A percentile compares a stretch with the other conserved stretches of the same genome.
Evolutionary conservation across 2,113 vertebrate genomes (phyloP).

Genomic region (Ptyas mucosa): DNA sequence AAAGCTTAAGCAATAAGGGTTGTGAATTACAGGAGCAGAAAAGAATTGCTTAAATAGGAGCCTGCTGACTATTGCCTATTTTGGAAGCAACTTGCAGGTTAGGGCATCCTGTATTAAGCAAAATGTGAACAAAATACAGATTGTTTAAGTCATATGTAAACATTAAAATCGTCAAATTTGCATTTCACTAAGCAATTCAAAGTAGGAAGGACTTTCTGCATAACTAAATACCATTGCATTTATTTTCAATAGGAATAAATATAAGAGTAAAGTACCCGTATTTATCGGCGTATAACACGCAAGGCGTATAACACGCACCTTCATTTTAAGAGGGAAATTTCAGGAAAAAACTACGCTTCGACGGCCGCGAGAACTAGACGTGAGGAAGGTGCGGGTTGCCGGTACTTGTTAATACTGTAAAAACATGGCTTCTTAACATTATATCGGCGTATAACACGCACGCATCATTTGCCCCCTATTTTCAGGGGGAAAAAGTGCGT

Average conservation of each 20-base stretch:
- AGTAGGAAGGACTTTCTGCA: not conserved
- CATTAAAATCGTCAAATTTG: slow-evolving; percentile 14
- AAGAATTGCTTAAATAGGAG: not conserved
- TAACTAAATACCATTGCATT: not conserved
- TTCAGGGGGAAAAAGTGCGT: too few species aligned
- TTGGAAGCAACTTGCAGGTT: not conserved
- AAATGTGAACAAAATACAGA: not conserved
- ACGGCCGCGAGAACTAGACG: too few species aligned
- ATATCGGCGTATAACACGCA: too few species aligned
- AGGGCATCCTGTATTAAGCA: not conserved
- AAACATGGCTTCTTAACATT: too few species aligned
- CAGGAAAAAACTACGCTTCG: too few species aligned
- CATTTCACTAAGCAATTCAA: not conserved
- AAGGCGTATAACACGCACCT: too few species aligned
- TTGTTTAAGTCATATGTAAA: slow-evolving; percentile 15
- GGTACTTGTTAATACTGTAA: too few species aligned
- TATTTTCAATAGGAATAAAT: not conserved
- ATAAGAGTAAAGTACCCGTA: not conserved
- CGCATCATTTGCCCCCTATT: too few species aligned
- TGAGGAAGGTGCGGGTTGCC: too few species aligned
- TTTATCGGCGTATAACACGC: too few species aligned
- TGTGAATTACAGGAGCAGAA: not conserved
- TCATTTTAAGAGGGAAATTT: too few species aligned
- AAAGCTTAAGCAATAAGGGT: not conserved
- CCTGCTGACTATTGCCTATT: not conserved